Conservation (phyloP, 2,113 vertebrate genomes). For the Saccopteryx leptura region DNA sequence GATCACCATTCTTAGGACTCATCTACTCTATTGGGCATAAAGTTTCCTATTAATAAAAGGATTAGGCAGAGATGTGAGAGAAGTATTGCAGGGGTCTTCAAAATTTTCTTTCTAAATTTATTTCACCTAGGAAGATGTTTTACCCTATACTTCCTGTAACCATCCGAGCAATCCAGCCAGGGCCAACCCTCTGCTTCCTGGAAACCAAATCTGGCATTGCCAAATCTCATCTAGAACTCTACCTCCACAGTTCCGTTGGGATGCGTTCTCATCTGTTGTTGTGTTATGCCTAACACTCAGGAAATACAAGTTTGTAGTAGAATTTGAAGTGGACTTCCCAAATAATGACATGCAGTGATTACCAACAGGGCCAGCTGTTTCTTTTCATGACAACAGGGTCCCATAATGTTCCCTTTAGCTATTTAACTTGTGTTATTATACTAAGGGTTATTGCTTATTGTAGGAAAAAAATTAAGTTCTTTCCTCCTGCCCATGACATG, state of each 20-base stretch:
- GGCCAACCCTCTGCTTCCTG: neutral
- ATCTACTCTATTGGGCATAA: neutral
- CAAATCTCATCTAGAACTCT: neutral
- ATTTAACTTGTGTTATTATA: conserved; percentile 80
- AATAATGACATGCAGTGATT: conserved; percentile 70
- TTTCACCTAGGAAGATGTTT: neutral
- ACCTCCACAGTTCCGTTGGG: neutral
- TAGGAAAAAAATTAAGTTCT: conserved; percentile 66
- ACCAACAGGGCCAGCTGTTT: conserved; percentile 77
- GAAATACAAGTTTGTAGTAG: conserved; percentile 64
- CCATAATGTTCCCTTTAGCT: conserved; percentile 66
- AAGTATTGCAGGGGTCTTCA: neutral
- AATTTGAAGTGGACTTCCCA: conserved; percentile 64
- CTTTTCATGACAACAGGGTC: conserved; percentile 34
- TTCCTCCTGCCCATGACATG: conserved; percentile 40
- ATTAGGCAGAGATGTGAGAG: neutral
- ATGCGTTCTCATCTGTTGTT: conserved; percentile 45
- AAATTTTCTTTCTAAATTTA: conserved; percentile 37
- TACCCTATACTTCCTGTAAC: no score
- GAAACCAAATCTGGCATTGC: conserved; percentile 17
- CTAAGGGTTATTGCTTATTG: conserved; percentile 79
- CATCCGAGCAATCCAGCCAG: no score
- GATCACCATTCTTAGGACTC: neutral
- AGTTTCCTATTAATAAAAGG: conserved; percentile 40
- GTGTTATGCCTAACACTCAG: conserved; percentile 35